These are phyloP conservation scores for Desoria tigrina DNA, from an alignment of 2,888 invertebrate genomes.

Conservation along the genomic window DNA sequence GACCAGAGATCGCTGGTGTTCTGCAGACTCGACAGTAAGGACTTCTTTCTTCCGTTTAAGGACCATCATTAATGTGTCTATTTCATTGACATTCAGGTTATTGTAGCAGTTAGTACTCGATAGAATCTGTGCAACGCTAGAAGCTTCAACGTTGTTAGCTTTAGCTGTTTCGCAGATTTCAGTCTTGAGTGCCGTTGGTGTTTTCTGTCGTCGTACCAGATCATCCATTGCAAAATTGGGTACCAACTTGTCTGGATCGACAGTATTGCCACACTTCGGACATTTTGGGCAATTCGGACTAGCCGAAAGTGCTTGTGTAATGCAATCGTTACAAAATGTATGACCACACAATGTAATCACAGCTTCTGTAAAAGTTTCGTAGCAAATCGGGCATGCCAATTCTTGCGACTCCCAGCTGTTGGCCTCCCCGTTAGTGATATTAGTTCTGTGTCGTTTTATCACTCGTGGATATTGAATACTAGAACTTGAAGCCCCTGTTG, in stretches of 20 bases:
- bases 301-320: slow-evolving; percentile 67
- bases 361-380: slow-evolving; percentile 83
- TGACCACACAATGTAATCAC: slow-evolving; percentile 90
- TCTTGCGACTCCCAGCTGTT: slow-evolving; percentile 38
- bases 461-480: neutral
- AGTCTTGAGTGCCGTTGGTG: slow-evolving; percentile 47
- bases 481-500: slow-evolving; percentile 8
- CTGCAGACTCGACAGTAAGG: slow-evolving; percentile 77
- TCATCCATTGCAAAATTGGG: slow-evolving; percentile 85
- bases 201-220: slow-evolving; percentile 69
- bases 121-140: slow-evolving; percentile 53
- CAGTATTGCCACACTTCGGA: slow-evolving; percentile 78
- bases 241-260: slow-evolving; percentile 70
- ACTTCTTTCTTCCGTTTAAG: slow-evolving; percentile 76
- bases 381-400: slow-evolving; percentile 77
- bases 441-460: too few species aligned
- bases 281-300: slow-evolving; percentile 73
- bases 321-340: slow-evolving; percentile 84
- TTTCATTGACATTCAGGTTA: slow-evolving; percentile 73
- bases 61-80: slow-evolving; percentile 78
- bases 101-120: slow-evolving; percentile 62
- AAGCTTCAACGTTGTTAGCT: slow-evolving; percentile 56
- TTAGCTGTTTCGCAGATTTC: slow-evolving; percentile 54
- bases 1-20: slow-evolving; percentile 76
- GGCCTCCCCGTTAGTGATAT: too few species aligned